phyloP scores from a whole-genome alignment of 2,888 invertebrate genomes.

The Xiphydria camelus region DNA sequence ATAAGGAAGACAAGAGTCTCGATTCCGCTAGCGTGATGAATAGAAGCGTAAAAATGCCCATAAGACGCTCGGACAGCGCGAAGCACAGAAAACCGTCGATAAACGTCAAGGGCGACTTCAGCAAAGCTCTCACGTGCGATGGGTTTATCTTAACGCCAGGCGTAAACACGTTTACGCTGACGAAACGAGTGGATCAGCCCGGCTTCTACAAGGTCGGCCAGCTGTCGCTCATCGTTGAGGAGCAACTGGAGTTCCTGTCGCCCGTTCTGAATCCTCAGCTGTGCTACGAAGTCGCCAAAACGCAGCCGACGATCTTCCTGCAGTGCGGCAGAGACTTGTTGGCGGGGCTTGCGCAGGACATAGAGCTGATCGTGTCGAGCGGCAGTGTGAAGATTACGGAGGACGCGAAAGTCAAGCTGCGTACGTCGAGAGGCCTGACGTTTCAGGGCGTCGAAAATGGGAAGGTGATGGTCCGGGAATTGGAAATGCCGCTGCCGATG shows the following conservation, averaged over 20 bases:
- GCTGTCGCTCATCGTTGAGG: constrained; percentile 66
- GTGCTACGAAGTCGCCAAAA: constrained; percentile 64
- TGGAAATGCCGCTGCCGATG: constrained; percentile 42
- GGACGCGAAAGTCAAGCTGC: constrained; percentile 66
- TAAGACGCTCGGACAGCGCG: constrained; percentile 74
- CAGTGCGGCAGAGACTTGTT: constrained; percentile 71
- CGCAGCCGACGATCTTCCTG: constrained; percentile 61
- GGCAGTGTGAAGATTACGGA: constrained; percentile 76
- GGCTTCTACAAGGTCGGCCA: constrained; percentile 76
- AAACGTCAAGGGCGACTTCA: constrained; percentile 69
- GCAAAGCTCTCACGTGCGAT: constrained; percentile 62
- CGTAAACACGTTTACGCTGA: constrained; percentile 66
- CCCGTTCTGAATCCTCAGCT: constrained; percentile 63
- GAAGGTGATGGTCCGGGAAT: constrained; percentile 48
- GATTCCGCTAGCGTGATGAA: constrained; percentile 76
- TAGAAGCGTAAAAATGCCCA: constrained; percentile 65
- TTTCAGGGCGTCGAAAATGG: constrained; percentile 59
- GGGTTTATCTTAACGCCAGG: constrained; percentile 67
- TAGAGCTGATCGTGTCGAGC: constrained; percentile 74
- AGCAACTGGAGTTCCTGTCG: constrained; percentile 75
- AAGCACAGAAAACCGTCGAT: constrained; percentile 71
- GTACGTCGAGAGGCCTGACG: constrained; percentile 70
- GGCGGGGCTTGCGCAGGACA: constrained; percentile 78
- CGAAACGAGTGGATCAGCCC: constrained; percentile 65
- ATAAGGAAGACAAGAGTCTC: constrained; percentile 80